Percentiles rank a stretch among this genome's conserved stretches.
phyloP scores from a whole-genome alignment of 2,113 vertebrate species.

The Notiomystis cincta region DNA sequence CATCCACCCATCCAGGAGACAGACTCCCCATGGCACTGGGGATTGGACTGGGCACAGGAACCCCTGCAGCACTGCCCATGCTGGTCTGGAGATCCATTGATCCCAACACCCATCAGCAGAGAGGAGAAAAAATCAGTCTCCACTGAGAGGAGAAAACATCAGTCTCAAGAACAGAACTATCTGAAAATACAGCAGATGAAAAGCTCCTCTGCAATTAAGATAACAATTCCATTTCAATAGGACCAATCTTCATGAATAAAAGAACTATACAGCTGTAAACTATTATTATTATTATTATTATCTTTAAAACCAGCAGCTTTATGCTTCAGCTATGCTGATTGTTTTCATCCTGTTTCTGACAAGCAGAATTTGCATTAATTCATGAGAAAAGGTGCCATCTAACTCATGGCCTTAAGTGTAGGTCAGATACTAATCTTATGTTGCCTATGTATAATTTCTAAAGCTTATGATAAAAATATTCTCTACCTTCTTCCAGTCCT shows the following conservation, averaged over 20 bases:
- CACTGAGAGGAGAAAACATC: neutral
- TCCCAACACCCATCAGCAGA: neutral
- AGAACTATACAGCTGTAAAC: neutral
- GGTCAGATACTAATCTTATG: neutral
- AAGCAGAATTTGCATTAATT: neutral
- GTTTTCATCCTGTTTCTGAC: neutral
- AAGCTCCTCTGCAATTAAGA: neutral
- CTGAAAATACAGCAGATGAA: neutral
- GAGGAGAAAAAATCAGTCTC: neutral
- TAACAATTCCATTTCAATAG: neutral
- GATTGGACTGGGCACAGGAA: neutral
- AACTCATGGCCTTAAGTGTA: neutral
- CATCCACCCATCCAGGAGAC: rapidly evolving
- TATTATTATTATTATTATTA: neutral
- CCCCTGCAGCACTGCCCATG: rapidly evolving
- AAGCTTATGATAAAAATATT: neutral
- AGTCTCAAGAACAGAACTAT: neutral
- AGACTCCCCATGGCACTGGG: neutral
- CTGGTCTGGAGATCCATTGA: neutral
- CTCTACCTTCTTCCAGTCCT: neutral
- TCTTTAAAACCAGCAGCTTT: neutral
- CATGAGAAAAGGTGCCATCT: neutral
- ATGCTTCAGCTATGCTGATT: neutral
- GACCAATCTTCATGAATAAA: neutral
- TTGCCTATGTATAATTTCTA: neutral